Conservation (phyloP, 2,113 vertebrate species). For the Otus sunia region DNA sequence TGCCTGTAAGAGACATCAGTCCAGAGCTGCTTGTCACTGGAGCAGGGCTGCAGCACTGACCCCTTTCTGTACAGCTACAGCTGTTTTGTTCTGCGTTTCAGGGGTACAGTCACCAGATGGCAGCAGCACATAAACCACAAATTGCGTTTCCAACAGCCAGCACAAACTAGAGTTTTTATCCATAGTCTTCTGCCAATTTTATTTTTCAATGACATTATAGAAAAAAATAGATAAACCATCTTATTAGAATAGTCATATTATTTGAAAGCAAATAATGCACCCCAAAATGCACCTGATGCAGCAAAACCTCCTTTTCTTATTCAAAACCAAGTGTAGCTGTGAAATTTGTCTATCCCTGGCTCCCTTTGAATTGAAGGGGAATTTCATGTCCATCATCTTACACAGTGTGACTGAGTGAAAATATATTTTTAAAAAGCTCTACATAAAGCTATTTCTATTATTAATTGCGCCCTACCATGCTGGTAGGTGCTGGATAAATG, state of each 20-base stretch:
- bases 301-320: background rate
- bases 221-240: background rate
- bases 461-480: background rate
- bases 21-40: background rate
- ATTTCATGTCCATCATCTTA: background rate
- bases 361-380: background rate
- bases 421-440: background rate
- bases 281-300: background rate
- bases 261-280: background rate
- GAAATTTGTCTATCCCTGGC: background rate
- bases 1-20: accelerated
- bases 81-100: background rate
- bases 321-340: background rate
- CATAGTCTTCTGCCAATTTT: background rate
- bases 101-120: slow-evolving; percentile 59
- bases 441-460: background rate
- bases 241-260: background rate
- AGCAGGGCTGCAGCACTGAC: background rate
- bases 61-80: accelerated
- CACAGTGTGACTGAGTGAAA: background rate
- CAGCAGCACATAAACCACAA: slow-evolving; percentile 65
- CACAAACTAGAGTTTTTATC: background rate
- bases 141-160: background rate
- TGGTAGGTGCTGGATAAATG: background rate
- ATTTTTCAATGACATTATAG: background rate